A percentile compares a stretch with the other conserved stretches of the same genome.
These are phyloP conservation scores for Pelecanoides urinatrix DNA, from an alignment of 2,113 vertebrate genomes.

Conservation along the genomic window DNA sequence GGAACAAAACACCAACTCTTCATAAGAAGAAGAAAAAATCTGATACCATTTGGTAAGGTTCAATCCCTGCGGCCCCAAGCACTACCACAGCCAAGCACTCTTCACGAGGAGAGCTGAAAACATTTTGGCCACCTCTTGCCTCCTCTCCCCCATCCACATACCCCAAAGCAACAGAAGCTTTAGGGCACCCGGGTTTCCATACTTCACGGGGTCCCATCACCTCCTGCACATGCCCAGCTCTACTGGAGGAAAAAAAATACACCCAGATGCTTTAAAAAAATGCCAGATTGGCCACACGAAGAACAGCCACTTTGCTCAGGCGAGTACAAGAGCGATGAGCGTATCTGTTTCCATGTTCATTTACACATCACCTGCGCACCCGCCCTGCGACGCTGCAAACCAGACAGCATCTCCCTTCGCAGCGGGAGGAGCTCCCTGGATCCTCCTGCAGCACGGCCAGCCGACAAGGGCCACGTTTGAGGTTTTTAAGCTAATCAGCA, in stretches of 20 bases:
- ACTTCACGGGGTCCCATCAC: background rate
- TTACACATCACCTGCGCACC: background rate
- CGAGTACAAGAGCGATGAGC: fast-evolving
- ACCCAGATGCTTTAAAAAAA: background rate
- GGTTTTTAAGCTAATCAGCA: background rate
- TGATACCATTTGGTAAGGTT: background rate
- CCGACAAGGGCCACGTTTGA: background rate
- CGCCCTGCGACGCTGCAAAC: background rate
- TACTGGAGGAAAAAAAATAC: background rate
- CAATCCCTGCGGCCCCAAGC: background rate
- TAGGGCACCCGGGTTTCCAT: background rate
- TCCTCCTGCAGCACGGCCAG: background rate
- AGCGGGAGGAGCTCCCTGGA: background rate
- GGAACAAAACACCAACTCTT: background rate
- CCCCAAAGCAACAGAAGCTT: background rate
- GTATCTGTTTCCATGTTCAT: background rate
- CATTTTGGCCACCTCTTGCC: background rate
- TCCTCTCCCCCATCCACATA: background rate
- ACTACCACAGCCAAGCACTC: background rate
- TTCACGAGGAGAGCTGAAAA: background rate
- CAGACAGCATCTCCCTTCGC: background rate
- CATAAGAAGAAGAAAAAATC: background rate
- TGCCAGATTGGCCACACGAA: background rate
- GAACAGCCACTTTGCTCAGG: background rate
- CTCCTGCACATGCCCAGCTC: no score